Evolutionary conservation across 2,888 invertebrate genomes (phyloP).

Genomic region (Amblyjoppa fuscipennis): DNA sequence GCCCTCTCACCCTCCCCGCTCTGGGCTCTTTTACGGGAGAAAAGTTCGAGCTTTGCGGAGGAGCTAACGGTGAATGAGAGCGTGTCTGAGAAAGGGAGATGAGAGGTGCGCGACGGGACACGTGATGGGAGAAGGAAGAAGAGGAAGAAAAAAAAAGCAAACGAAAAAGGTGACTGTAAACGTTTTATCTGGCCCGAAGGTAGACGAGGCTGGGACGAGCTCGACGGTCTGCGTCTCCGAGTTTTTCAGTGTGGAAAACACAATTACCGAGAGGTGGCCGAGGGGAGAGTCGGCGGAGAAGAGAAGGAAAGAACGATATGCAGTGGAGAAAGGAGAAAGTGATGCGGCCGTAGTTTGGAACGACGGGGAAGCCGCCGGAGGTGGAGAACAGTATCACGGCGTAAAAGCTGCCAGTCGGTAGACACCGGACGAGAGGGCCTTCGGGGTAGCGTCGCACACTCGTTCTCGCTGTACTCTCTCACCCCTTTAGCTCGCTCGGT

Average conservation of each 20-base stretch:
- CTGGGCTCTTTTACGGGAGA: conserved; percentile 37
- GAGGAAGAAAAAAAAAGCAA: conserved; percentile 49
- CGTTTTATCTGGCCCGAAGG: conserved; percentile 74
- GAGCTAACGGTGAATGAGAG: conserved; percentile 55
- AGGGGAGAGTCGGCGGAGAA: conserved; percentile 10
- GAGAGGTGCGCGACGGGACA: conserved; percentile 31
- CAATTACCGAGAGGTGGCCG: conserved; percentile 74
- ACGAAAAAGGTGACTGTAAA: conserved; percentile 72
- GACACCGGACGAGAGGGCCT: conserved; percentile 36
- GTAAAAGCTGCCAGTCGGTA: conserved; percentile 75
- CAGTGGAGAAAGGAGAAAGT: conserved; percentile 19
- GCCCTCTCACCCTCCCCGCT: background rate
- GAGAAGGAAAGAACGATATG: conserved; percentile 49
- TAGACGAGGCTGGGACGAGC: conserved; percentile 58
- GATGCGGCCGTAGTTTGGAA: background rate
- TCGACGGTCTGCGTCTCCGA: conserved; percentile 56
- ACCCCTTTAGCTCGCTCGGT: conserved; percentile 59
- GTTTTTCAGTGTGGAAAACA: conserved; percentile 76
- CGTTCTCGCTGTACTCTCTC: conserved; percentile 20
- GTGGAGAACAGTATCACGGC: conserved; percentile 57
- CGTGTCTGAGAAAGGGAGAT: conserved; percentile 18
- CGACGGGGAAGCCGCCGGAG: background rate
- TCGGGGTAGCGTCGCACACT: conserved; percentile 40
- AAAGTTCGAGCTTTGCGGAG: conserved; percentile 64
- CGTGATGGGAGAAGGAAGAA: conserved; percentile 39